A percentile compares a stretch with the other conserved stretches of the same genome.
These are phyloP conservation scores for Pseudomyrmex pallidus DNA, from an alignment of 1,140 invertebrate genomes.

Conservation along the genomic window DNA sequence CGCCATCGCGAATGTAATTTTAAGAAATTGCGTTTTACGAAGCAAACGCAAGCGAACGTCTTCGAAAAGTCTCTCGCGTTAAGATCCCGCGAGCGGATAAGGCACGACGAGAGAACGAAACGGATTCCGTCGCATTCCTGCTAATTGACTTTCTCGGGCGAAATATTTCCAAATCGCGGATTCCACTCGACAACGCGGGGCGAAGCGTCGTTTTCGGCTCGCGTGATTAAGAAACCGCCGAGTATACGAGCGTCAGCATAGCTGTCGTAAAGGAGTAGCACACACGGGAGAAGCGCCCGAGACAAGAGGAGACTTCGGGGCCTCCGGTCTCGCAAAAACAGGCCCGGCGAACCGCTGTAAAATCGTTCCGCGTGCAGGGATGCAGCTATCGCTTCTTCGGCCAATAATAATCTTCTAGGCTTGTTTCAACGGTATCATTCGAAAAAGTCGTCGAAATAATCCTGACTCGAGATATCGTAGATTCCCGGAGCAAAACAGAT, in stretches of 20 bases:
- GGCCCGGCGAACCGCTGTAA: conserved; percentile 75
- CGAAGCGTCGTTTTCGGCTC: conserved; percentile 44
- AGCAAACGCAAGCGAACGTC: background rate
- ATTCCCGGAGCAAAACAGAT: background rate
- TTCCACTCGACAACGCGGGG: conserved; percentile 32
- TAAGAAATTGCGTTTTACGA: conserved; percentile 31
- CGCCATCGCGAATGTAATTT: conserved; percentile 11
- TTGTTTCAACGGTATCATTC: background rate
- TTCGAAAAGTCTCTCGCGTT: background rate
- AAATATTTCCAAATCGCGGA: conserved; percentile 45
- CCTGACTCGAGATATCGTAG: no score
- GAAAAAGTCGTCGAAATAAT: background rate
- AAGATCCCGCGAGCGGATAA: conserved; percentile 1
- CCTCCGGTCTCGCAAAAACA: conserved; percentile 70
- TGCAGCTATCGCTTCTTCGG: conserved; percentile 66
- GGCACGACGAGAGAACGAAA: background rate
- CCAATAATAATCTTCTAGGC: background rate
- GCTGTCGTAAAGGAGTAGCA: conserved; percentile 64
- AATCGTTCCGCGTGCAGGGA: conserved; percentile 75
- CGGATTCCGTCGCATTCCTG: conserved; percentile 35
- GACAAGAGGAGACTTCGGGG: conserved; percentile 51
- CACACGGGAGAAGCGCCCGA: background rate
- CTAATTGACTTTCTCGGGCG: conserved; percentile 63
- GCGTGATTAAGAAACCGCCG: conserved; percentile 71
- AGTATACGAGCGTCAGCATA: conserved; percentile 57